A percentile compares a stretch with the other conserved stretches of the same genome.
phyloP scores from a whole-genome alignment of 1,140 invertebrate species.

The Tachypleus tridentatus region DNA sequence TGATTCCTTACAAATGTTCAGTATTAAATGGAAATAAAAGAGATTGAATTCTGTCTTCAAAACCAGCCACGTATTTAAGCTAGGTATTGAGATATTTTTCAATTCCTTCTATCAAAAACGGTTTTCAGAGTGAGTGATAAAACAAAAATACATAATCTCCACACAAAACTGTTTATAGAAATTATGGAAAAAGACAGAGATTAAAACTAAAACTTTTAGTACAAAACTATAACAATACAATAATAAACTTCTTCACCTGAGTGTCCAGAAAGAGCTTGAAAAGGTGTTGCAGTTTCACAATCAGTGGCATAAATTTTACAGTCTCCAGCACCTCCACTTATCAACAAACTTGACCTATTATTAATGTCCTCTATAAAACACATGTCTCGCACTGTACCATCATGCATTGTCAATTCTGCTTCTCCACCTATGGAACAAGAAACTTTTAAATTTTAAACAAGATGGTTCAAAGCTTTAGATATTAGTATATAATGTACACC shows the following conservation, averaged over 20 bases:
- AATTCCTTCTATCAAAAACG: too few species aligned
- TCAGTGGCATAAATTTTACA: slow-evolving; percentile 98
- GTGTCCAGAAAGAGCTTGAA: slow-evolving; percentile 85
- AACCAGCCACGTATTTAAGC: too few species aligned
- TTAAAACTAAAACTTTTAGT: neutral
- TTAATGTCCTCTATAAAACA: slow-evolving; percentile 92
- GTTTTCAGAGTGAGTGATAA: too few species aligned
- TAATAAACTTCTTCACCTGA: slow-evolving; percentile 41
- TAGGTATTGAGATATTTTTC: too few species aligned
- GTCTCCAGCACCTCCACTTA: slow-evolving; percentile 95
- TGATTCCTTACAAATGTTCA: too few species aligned
- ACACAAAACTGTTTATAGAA: neutral
- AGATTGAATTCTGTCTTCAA: too few species aligned
- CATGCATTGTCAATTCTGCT: slow-evolving; percentile 90
- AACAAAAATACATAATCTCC: too few species aligned
- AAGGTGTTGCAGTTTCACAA: slow-evolving; percentile 83
- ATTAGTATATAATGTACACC: too few species aligned
- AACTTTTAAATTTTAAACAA: neutral
- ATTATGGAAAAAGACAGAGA: too few species aligned
- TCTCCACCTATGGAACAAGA: slow-evolving; percentile 44
- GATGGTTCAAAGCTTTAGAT: neutral
- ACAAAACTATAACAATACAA: too few species aligned
- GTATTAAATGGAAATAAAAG: too few species aligned
- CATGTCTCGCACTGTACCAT: slow-evolving; percentile 91
- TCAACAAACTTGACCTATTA: slow-evolving; percentile 77